These are phyloP conservation scores for Lycaena phlaeas DNA, from an alignment of 2,888 invertebrate genomes.

Conservation along the genomic window DNA sequence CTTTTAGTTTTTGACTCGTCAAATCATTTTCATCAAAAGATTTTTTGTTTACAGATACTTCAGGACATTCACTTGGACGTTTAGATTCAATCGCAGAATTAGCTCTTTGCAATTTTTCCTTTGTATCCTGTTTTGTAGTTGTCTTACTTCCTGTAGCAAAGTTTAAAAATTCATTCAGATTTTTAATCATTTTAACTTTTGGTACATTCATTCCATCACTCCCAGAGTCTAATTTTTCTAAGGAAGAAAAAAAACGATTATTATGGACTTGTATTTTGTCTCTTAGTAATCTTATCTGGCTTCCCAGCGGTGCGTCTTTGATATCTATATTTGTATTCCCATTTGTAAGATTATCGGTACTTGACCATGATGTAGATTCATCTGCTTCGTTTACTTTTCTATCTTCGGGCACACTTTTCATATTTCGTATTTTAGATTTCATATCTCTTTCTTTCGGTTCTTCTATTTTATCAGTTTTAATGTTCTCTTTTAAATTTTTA, in stretches of 20 bases:
- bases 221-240: conserved; percentile 69
- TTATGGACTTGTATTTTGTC: conserved; percentile 62
- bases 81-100: conserved; percentile 46
- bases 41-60: conserved; percentile 49
- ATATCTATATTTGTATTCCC: conserved; percentile 37
- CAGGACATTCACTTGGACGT: conserved; percentile 41
- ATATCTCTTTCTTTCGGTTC: conserved; percentile 28
- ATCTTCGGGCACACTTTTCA: conserved; percentile 56
- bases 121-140: conserved; percentile 33
- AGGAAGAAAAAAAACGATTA: conserved; percentile 69
- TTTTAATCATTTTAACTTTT: conserved; percentile 77
- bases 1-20: conserved; percentile 28
- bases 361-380: conserved; percentile 36
- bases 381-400: conserved; percentile 31
- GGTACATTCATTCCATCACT: conserved; percentile 49
- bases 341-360: conserved; percentile 48
- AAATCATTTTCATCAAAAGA: conserved; percentile 43
- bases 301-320: conserved; percentile 51
- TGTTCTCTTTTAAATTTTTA: conserved; percentile 33
- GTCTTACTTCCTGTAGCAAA: conserved; percentile 79
- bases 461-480: conserved; percentile 24
- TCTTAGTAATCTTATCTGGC: conserved; percentile 51
- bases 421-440: conserved; percentile 35
- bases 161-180: conserved; percentile 88
- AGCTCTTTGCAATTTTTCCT: conserved; percentile 47